Base-by-base conservation (phyloP, 2,797 vertebrate species). In the Dendrocincla fuliginosa region DNA sequence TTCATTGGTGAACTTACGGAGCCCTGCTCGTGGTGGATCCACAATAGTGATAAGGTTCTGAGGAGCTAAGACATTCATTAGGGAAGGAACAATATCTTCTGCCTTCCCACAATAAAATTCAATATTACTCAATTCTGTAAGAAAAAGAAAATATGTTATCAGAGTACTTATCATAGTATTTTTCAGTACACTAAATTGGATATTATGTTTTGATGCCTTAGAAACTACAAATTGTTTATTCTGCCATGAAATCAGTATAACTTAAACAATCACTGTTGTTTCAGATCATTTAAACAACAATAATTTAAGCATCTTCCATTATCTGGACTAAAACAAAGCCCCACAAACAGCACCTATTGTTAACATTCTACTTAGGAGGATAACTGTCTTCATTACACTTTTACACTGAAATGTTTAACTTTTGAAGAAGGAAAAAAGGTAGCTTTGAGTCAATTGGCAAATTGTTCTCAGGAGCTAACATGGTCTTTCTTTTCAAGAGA, bases 91-190 rank as follows among this genome's bases (percentile, higher is more conserved):
- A 64, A 99, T 95, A 35, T 99, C 99, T 95, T 99, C 99, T 0
- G 99, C 99, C 93, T 99, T 99, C 68, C 99, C 99, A 37, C 99
- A 99, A 76, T 99, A 98, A 97, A 99, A 99, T 95, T 99, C 99
- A 2, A 98, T 92, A 9, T 99, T 99, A 64, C 5, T 98, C 55
- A 99, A 95, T 35, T 98, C 99, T 99, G 65, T 8, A 20, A 74
- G 55, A 28, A 41, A 35, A 67, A 10, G 6, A 50, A 46, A 35
- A 77, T 3, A 13, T 7, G 9, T 35, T n/a, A 35, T 2, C 3
- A 7, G 47, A 55, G 42, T 41, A 39, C 8, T 42, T 60, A 8
- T 0, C 25, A 73, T 71, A 91, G 39, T 33, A 76, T 22, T 24
- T 83, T 76, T 50, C 16, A 27, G 25, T 39, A 42, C 14, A 10